Evolutionary conservation across 2,888 invertebrate genomes (phyloP).

Genomic region (Azorinus chamasolen): DNA sequence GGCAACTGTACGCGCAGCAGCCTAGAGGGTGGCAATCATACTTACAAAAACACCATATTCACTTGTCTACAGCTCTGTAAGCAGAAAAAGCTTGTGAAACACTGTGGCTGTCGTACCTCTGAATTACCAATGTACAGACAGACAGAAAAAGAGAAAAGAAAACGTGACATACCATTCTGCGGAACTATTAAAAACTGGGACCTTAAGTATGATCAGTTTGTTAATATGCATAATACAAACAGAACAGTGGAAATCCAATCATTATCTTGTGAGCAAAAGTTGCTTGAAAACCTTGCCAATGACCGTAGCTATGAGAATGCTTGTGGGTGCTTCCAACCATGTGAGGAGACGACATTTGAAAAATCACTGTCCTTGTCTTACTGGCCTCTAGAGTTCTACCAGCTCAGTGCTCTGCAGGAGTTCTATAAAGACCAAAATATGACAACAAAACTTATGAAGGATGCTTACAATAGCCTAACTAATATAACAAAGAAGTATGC

Average conservation of each 20-base stretch:
- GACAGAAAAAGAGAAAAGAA: constrained; percentile 36
- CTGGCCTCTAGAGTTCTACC: constrained; percentile 83
- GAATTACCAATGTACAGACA: constrained; percentile 74
- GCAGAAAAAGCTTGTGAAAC: constrained; percentile 76
- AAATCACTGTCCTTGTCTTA: constrained; percentile 82
- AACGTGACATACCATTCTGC: constrained; percentile 73
- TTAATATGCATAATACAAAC: constrained; percentile 27
- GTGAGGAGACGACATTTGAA: constrained; percentile 79
- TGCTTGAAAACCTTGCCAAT: constrained; percentile 74
- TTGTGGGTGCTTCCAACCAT: constrained; percentile 79
- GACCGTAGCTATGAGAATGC: constrained; percentile 78
- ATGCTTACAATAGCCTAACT: constrained; percentile 72
- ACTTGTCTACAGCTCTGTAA: constrained; percentile 82
- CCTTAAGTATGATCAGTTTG: constrained; percentile 43
- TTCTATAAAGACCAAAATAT: constrained; percentile 67
- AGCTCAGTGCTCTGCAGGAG: constrained; percentile 74
- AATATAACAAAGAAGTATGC: constrained; percentile 49
- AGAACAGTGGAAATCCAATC: constrained; percentile 61
- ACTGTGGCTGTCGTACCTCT: constrained; percentile 80
- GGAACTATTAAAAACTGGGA: constrained; percentile 79
- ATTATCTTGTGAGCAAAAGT: constrained; percentile 75
- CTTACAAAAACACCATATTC: constrained; percentile 79
- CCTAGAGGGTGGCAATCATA: constrained; percentile 58
- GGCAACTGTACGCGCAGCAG: constrained; percentile 81
- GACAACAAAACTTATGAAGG: constrained; percentile 75